Evolutionary conservation across 1,140 invertebrate genomes (phyloP), one percentile per base, ranked within the genome.

Genomic region (Lithobius niger): DNA sequence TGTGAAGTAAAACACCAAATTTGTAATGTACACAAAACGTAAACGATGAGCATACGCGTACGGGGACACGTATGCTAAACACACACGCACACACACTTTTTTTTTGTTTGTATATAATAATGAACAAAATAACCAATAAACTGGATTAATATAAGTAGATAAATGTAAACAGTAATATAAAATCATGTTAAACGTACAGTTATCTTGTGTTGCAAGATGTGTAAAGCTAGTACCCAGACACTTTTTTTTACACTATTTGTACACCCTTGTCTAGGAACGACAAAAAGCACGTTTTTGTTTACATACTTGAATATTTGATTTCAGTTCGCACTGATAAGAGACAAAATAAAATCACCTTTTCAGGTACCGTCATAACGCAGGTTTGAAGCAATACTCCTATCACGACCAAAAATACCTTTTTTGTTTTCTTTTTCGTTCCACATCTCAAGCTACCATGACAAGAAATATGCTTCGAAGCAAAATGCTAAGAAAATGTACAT

Each of bases 131-230:
- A 45, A 6, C n/a, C 43, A 4, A 45, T 45, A 45, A 45, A 45
- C 19, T 45, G 43, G 43, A 21, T 45, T 45, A 45, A 45, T 45
- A 45, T 45, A 45, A 45, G 43, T 45, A 45, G 43, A 19, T 45
- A 45, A 19, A 45, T 10, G 43, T 45, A 45, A 45, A 45, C 43
- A 45, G 43, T 45, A 45, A 10, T 45, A 45, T 45, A 45, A 45
- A 45, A 45, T 45, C 43, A 45, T 19, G 18, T 10, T 45, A 6
- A 10, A 6, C 6, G 6, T 36, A n/a, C 6, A 36, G 6, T 36
- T n/a, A n/a, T n/a, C n/a, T n/a, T n/a, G n/a, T 36, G 31, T 36
- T 36, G n/a, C 31, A 10, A n/a, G 6, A 36, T 6, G 4, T 10
- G 16, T 45, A 45, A 45, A 45, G 43, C 43, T 45, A 45, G 43